Conservation (phyloP, 2,888 invertebrate genomes). For the Phytoseiulus persimilis region DNA sequence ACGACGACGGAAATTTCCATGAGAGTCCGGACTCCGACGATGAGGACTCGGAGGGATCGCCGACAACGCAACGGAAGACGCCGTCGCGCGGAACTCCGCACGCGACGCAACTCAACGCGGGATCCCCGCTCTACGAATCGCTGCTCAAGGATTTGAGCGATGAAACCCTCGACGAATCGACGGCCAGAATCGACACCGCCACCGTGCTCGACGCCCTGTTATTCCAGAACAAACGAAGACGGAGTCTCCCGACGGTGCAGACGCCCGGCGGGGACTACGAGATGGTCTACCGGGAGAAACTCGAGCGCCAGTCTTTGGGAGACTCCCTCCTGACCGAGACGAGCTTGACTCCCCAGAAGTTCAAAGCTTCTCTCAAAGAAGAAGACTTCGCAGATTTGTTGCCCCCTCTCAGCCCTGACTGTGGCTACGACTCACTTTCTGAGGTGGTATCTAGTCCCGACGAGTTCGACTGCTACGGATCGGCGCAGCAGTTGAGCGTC, state of each 20-base stretch:
- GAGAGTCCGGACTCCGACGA: not conserved
- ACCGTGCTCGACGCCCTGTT: constrained; percentile 21
- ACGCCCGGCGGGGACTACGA: constrained; percentile 14
- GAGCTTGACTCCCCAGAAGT: not conserved
- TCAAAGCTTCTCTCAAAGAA: not conserved
- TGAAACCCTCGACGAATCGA: not conserved
- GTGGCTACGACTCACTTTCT: constrained; percentile 16
- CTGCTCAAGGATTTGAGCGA: not conserved
- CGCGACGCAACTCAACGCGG: no score
- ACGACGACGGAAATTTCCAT: not conserved
- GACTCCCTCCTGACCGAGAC: not conserved
- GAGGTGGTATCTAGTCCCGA: constrained; percentile 19
- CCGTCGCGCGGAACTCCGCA: not conserved
- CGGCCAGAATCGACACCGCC: not conserved
- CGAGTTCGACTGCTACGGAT: not conserved
- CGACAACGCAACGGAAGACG: not conserved
- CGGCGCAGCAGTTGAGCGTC: constrained; percentile 18
- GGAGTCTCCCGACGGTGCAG: constrained; percentile 12
- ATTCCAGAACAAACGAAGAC: not conserved
- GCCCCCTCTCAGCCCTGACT: constrained; percentile 25
- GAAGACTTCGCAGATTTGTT: constrained; percentile 10
- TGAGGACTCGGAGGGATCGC: not conserved
- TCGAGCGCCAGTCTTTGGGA: constrained; percentile 13
- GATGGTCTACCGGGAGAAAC: constrained; percentile 25
- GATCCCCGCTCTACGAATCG: not conserved